phyloP scores from a whole-genome alignment of 1,140 invertebrate genomes.

The Neodiprion pinetum region DNA sequence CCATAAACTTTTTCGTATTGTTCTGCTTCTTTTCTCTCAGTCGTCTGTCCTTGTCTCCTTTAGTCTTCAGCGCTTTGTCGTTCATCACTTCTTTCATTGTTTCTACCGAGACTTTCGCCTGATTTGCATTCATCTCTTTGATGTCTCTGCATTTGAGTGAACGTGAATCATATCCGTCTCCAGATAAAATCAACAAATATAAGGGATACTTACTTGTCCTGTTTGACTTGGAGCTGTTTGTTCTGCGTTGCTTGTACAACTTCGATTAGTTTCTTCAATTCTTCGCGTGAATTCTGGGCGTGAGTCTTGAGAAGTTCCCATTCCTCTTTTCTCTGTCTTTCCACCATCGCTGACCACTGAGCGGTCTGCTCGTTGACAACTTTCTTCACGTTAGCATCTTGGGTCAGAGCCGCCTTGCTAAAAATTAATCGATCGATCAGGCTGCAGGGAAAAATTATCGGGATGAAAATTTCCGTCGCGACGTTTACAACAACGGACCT shows the following conservation, averaged over 20 bases:
- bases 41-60: slow-evolving; percentile 94
- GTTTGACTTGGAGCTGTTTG: slow-evolving; percentile 90
- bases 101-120: slow-evolving; percentile 97
- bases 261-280: slow-evolving; percentile 88
- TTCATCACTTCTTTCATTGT: slow-evolving; percentile 94
- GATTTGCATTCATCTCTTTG: slow-evolving; percentile 94
- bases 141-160: slow-evolving; percentile 72
- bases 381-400: slow-evolving; percentile 80
- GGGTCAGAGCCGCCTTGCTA: slow-evolving; percentile 79
- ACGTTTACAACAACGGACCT: not conserved
- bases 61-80: slow-evolving; percentile 98
- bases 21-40: slow-evolving; percentile 97
- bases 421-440: slow-evolving; percentile 37
- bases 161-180: slow-evolving; percentile 6
- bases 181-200: not conserved
- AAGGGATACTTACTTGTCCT: slow-evolving; percentile 75
- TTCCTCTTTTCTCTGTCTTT: slow-evolving; percentile 89
- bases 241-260: slow-evolving; percentile 87
- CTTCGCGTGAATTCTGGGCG: slow-evolving; percentile 83
- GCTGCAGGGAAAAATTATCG: slow-evolving; percentile 10
- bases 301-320: slow-evolving; percentile 87
- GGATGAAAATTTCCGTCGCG: not conserved
- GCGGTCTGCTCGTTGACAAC: slow-evolving; percentile 88
- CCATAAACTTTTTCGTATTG: slow-evolving; percentile 98
- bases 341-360: slow-evolving; percentile 93